Base-by-base conservation (phyloP, 2,888 invertebrate species). In the Eueremaeus valkanovi region DNA sequence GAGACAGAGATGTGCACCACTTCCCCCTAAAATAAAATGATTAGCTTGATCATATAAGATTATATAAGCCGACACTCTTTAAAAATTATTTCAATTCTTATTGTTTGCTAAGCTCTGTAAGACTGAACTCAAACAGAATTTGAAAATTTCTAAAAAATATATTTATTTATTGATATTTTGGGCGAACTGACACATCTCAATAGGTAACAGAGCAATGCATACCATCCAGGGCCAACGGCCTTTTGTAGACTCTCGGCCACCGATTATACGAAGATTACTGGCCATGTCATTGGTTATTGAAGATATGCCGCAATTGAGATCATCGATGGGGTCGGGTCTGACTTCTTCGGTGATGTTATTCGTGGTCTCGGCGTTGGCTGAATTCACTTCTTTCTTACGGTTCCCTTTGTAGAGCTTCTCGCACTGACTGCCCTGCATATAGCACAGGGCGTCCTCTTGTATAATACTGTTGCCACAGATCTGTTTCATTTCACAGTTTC, bases 221-320 rank as follows among this genome's bases (percentile, higher is more conserved):
- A 93, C 83, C 85, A 95, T 94, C 95, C 95, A 95, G 0, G 94
- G 93, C 95, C 95, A 96, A 82, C 90, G 90, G 51, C 93, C 91
- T 72, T 88, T 90, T 16, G 87, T 86, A 0, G 93, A 88, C 55
- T 92, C 90, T 73, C 88, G 86, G 0, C 95, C 95, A 0, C 95
- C 95, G 75, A 95, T 92, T 77, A 95, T 95, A 80, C 91, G 88
- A 77, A 91, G 85, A 5, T 81, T 78, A 21, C 74, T 70, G 11
- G 76, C 76, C 1, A 77, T 29, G 8, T 76, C 75, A 11, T 49
- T 68, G 16, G 72, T 42, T n/a, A 66, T 11, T 11, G 73, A 73
- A 21, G 75, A 13, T 13, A 77, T 18, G 6, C 79, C 79, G 74
- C 79, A 79, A 42, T 78, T 73, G 18, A 21, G 49, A 40, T 75